These are phyloP conservation scores for Nomada lathburiana DNA, from an alignment of 2,888 invertebrate genomes.

Conservation along the genomic window DNA sequence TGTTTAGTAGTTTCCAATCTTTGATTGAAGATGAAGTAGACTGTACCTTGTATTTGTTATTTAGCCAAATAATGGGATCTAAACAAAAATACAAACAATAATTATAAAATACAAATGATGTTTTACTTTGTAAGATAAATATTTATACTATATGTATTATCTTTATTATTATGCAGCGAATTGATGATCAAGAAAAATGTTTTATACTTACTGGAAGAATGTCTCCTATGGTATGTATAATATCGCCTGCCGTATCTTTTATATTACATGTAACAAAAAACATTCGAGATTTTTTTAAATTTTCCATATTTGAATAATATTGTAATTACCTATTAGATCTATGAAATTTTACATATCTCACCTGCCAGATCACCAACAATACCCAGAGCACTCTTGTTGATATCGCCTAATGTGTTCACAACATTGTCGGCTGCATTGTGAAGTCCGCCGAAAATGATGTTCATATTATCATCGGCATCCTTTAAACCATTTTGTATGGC, in stretches of 20 bases:
- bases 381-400: not conserved
- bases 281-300: not conserved
- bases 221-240: not conserved
- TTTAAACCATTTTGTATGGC: not conserved
- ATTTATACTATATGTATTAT: not conserved
- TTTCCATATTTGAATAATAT: not conserved
- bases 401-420: too few relatives aligned
- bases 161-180: not conserved
- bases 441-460: not conserved
- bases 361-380: not conserved
- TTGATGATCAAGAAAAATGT: not conserved
- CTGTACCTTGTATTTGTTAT: not conserved
- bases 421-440: not conserved
- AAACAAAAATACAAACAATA: slow-evolving; percentile 15
- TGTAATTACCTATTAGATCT: not conserved
- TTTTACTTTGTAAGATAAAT: slow-evolving; percentile 1
- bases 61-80: not conserved
- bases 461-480: not conserved
- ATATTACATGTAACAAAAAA: not conserved
- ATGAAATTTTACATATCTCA: not conserved
- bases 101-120: slow-evolving; percentile 4
- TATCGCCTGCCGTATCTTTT: not conserved
- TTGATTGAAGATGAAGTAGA: not conserved
- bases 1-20: slow-evolving; percentile 11
- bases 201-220: not conserved